phyloP scores from a whole-genome alignment of 2,888 invertebrate species.

The Phasia obesa region DNA sequence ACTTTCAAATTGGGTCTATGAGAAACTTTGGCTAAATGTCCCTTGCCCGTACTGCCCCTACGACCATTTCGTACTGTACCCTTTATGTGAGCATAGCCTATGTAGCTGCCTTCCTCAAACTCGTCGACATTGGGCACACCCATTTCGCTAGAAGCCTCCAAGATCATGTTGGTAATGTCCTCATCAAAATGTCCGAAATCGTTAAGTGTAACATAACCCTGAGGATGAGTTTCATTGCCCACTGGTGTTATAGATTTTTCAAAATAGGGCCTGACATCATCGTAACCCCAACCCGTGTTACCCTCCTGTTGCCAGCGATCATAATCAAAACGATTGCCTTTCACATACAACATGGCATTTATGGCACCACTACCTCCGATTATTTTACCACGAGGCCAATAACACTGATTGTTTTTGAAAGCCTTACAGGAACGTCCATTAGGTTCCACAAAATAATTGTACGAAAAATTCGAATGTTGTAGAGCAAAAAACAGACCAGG shows the following conservation, averaged over 20 bases:
- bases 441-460: conserved; percentile 77
- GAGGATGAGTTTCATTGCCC: conserved; percentile 73
- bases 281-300: conserved; percentile 87
- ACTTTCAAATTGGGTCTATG: conserved; percentile 85
- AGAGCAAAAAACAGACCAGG: conserved; percentile 74
- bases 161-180: conserved; percentile 76
- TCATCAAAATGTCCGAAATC: conserved; percentile 75
- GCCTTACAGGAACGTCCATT: conserved; percentile 75
- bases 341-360: conserved; percentile 87
- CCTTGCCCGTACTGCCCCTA: conserved; percentile 89
- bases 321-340: conserved; percentile 86
- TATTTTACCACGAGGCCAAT: conserved; percentile 85
- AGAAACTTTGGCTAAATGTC: conserved; percentile 85
- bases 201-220: conserved; percentile 82
- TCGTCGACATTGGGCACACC: conserved; percentile 81
- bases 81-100: conserved; percentile 83
- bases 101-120: conserved; percentile 81
- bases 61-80: conserved; percentile 85
- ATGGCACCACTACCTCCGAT: conserved; percentile 87
- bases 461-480: conserved; percentile 75
- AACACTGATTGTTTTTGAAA: conserved; percentile 79
- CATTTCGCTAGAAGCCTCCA: conserved; percentile 82
- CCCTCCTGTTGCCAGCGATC: conserved; percentile 86
- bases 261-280: conserved; percentile 90
- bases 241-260: conserved; percentile 85